phyloP scores from a whole-genome alignment of 2,113 vertebrate species.

The Petrocephalus microphthalmus region DNA sequence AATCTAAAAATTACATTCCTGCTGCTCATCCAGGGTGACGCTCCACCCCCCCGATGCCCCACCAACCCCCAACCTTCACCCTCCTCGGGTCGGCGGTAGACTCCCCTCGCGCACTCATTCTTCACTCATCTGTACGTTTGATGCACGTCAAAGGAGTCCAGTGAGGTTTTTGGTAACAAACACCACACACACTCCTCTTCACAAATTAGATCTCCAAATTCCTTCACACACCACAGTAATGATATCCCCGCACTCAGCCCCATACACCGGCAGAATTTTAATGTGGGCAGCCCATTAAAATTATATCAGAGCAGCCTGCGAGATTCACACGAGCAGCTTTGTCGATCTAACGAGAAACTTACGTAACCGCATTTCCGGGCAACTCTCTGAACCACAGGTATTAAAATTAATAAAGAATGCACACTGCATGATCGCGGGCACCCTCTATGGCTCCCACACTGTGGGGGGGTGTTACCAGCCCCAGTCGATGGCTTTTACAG shows the following conservation, averaged over 20 bases:
- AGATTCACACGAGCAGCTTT: background rate
- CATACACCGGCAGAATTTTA: constrained; percentile 10
- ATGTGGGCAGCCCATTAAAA: constrained; percentile 9
- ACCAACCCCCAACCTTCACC: background rate
- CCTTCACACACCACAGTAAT: background rate
- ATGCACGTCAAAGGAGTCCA: background rate
- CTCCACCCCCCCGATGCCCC: background rate
- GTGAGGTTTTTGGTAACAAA: background rate
- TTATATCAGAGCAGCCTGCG: background rate
- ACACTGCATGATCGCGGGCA: background rate
- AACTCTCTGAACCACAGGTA: background rate
- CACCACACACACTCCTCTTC: background rate
- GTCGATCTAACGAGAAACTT: background rate
- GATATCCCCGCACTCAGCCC: background rate
- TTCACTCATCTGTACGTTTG: background rate
- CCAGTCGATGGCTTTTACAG: background rate
- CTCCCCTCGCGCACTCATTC: background rate
- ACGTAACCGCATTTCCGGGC: background rate
- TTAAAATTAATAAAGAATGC: background rate
- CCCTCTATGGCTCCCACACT: background rate
- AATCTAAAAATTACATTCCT: background rate
- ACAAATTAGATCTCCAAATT: background rate
- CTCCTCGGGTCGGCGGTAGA: background rate
- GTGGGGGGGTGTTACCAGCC: background rate
- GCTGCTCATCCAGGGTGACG: background rate